Evolutionary conservation across 2,797 vertebrate genomes (phyloP).

Genomic region (Arrhamphus sclerolepis): DNA sequence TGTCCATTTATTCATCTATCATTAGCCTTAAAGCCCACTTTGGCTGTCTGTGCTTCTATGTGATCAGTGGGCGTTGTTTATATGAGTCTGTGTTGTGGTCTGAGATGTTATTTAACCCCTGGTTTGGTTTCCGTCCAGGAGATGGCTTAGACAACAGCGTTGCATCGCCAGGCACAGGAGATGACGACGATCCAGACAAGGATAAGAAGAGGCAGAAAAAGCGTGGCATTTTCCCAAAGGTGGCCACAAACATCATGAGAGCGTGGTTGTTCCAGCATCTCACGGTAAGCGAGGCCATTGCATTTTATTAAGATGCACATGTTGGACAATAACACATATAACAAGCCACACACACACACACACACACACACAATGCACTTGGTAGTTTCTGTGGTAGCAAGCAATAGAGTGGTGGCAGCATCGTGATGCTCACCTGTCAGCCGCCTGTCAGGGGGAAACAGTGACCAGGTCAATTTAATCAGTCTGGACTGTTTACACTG

Average conservation of each 20-base stretch:
- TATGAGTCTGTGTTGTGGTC: conserved; percentile 26
- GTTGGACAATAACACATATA: conserved; percentile 10
- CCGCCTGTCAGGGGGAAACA: conserved; percentile 65
- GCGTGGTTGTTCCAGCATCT: conserved; percentile 99
- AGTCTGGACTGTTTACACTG: conserved; percentile 68
- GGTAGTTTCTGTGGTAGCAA: conserved; percentile 29
- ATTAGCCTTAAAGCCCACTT: conserved; percentile 57
- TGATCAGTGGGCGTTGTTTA: conserved; percentile 15
- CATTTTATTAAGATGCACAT: not conserved
- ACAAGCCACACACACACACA: conserved; percentile 12
- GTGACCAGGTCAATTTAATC: conserved; percentile 77
- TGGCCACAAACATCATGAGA: conserved; percentile 99
- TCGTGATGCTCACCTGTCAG: conserved; percentile 68
- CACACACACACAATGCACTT: conserved; percentile 50
- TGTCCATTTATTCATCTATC: conserved; percentile 70
- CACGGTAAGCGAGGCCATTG: conserved; percentile 87
- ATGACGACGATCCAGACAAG: conserved; percentile 98
- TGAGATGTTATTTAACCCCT: conserved; percentile 72
- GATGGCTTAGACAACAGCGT: conserved; percentile 99
- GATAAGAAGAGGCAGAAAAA: conserved; percentile 99
- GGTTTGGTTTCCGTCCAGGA: conserved; percentile 83
- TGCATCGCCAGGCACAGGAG: conserved; percentile 97
- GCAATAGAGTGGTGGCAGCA: conserved; percentile 52
- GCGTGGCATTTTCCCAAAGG: conserved; percentile 99
- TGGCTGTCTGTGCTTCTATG: conserved; percentile 26